These are phyloP conservation scores for Pogonophryne albipinna DNA, from an alignment of 2,797 vertebrate genomes.

Conservation along the genomic window DNA sequence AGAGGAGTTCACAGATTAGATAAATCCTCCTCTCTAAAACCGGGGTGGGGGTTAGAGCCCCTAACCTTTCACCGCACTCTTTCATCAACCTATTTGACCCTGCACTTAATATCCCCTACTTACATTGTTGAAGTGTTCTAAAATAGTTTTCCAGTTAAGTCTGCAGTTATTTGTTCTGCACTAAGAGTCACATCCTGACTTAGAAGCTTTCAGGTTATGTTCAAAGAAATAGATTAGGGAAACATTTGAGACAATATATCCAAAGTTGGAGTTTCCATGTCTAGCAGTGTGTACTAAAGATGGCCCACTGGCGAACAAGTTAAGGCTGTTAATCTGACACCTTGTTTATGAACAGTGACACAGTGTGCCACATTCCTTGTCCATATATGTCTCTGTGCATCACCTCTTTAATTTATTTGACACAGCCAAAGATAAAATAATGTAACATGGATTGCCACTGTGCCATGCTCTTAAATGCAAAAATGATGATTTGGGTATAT, in stretches of 20 bases:
- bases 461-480: conserved; percentile 14
- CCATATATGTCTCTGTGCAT: conserved; percentile 86
- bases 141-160: conserved; percentile 1
- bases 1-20: conserved; percentile 63
- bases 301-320: conserved; percentile 33
- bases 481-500: conserved; percentile 1
- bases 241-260: conserved; percentile 14
- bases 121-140: conserved; percentile 3
- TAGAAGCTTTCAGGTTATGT: conserved; percentile 8
- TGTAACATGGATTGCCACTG: conserved; percentile 69
- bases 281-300: conserved; percentile 51
- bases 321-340: conserved; percentile 85
- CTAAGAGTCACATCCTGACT: conserved; percentile 23
- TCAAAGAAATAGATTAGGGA: conserved; percentile 10
- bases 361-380: conserved; percentile 82
- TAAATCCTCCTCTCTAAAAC: conserved; percentile 46
- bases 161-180: background rate
- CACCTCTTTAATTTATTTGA: conserved; percentile 86
- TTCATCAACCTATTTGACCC: background rate
- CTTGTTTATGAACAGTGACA: conserved; percentile 79
- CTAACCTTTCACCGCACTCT: conserved; percentile 20
- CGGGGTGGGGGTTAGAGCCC: conserved; percentile 6
- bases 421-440: conserved; percentile 85
- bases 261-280: conserved; percentile 28
- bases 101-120: conserved; percentile 3